phyloP scores from a whole-genome alignment of 1,140 invertebrate genomes.

The Hestina assimilis region DNA sequence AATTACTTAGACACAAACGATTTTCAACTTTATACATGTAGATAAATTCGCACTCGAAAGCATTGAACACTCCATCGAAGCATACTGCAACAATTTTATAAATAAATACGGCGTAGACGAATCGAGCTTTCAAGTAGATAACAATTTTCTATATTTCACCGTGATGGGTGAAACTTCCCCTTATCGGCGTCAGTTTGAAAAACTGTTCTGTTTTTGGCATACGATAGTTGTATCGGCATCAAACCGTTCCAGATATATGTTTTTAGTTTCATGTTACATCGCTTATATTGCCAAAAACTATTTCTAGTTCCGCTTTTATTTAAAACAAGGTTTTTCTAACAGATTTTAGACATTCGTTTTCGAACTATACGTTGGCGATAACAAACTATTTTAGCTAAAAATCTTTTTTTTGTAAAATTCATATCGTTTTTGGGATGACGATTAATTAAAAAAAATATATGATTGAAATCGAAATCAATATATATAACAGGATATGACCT shows the following conservation, averaged over 20 bases:
- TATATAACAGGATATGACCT: too few species aligned
- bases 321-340: slow-evolving; percentile 10
- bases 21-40: too few species aligned
- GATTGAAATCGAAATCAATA: too few species aligned
- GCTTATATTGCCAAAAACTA: slow-evolving; percentile 13
- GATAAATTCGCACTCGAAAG: too few species aligned
- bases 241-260: slow-evolving; percentile 28
- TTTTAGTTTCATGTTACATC: slow-evolving; percentile 15
- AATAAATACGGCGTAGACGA: neutral
- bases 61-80: too few species aligned
- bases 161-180: slow-evolving; percentile 18
- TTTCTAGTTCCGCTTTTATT: slow-evolving; percentile 16
- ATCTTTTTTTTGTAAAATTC: too few species aligned
- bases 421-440: too few species aligned
- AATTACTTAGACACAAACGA: too few species aligned
- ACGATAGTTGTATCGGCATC: slow-evolving; percentile 27
- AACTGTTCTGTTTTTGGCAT: slow-evolving; percentile 31
- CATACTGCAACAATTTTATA: neutral
- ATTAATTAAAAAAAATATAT: too few species aligned
- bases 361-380: neutral
- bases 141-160: slow-evolving; percentile 21
- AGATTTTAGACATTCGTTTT: slow-evolving; percentile 4
- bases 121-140: slow-evolving; percentile 17
- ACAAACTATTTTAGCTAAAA: too few species aligned
- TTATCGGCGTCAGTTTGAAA: slow-evolving; percentile 36